Base-by-base conservation (phyloP, 2,888 invertebrate species). In the Maniola hyperantus region DNA sequence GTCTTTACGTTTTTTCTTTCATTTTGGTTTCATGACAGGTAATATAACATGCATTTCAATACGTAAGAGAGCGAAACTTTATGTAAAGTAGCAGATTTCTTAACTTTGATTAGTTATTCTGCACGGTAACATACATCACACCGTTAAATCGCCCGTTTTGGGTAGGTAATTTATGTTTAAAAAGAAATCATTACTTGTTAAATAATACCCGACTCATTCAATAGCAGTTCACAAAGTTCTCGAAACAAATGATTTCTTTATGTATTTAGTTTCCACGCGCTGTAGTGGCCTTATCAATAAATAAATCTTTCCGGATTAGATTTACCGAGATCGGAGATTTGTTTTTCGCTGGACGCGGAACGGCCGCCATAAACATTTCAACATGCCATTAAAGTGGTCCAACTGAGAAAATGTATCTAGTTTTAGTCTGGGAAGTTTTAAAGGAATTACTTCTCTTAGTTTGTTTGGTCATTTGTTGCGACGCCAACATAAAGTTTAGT, bases 341-440 rank as follows among this genome's bases (percentile, higher is more conserved):
- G 87, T 87, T 85, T 82, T 81, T 73, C 75, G 73, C 76, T 75
- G 78, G 76, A 77, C 77, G 79, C 46, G 76, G 80, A 80, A 75
- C 79, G 78, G 76, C 77, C 76, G 82, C 87, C 79, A 88, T 88
- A 89, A 88, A 89, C 87, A 88, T 88, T 84, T 88, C 87, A 84
- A 74, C 82, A 77, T 78, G 78, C 87, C 86, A 85, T 88, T 87
- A 87, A 82, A 76, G 82, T 79, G 77, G 80, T 76, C 78, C 78
- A 75, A 73, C 79, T 70, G 79, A 81, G 83, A 82, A 83, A 85
- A 85, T 82, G 80, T 79, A 79, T 76, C 81, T 82, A 83, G 80
- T 83, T 82, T 85, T 79, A 82, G 80, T 76, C 75, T 79, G 81
- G 76, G 79, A 83, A 87, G 79, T 85, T 87, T 84, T 81, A 84